Evolutionary conservation across 2,888 invertebrate genomes (phyloP), one percentile per base, ranked within the genome.

Genomic region (Rotaria macrura): DNA sequence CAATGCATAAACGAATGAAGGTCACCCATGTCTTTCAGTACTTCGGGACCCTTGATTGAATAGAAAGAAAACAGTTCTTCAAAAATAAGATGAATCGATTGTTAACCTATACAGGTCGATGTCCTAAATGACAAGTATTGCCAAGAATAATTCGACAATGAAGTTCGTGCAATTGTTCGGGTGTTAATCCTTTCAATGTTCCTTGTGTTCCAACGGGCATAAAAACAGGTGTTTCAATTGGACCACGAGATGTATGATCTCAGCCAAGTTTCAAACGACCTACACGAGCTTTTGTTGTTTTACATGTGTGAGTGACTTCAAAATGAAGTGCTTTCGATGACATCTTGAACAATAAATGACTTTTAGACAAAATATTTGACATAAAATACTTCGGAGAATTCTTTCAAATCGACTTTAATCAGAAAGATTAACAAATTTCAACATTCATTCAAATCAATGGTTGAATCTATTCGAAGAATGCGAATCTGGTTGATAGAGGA

Each of bases 1-100:
- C 98, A 99, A 88, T 94, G 94, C 97, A 99, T 99, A 90, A 97
- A 99, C 87, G 95, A 95, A 90, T 99, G 98, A 25, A 99, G 92
- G 0, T 98, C 98, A 38, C 96, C 97, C 86, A 94, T 95, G 91
- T 95, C 94, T 87, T 93, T 92, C 55, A 98, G 90, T 72, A 95
- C 93, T 84, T 95, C 94, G 40, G 94, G 93, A 20, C 97, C 97
- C 94, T 94, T 88, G 14, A n/a, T n/a, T 47, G 14, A 47, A 12
- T 47, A 47, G 14, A 47, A 38, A 90, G 89, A 88, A 88, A 88
- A 87, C 72, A 85, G 84, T 4, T 40, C 52, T 40, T n/a, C n/a
- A 29, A 23, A 55, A 65, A 10, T 1, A 12, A n/a, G n/a, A 52
- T 40, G n/a, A 12, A 84, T n/a, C n/a, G 2, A 0, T 6, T 54